Conservation (phyloP, 2,888 invertebrate genomes). For the Salpingus planirostris region DNA sequence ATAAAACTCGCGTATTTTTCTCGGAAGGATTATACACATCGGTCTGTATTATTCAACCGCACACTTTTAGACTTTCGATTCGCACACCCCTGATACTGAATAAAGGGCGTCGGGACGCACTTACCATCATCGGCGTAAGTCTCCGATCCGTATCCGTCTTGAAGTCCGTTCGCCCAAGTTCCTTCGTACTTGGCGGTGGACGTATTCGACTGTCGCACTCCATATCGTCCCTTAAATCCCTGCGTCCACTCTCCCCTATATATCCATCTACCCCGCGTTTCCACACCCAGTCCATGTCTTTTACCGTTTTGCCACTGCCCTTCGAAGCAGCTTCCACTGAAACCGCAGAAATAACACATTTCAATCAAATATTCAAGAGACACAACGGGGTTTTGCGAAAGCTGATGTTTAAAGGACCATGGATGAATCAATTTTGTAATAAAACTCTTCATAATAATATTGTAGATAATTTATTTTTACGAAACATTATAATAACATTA, state of each 20-base stretch:
- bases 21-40: no score
- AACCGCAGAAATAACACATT: slow-evolving; percentile 39
- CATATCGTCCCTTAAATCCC: slow-evolving; percentile 97
- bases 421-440: no score
- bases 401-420: no score
- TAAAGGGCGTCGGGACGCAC: slow-evolving; percentile 27
- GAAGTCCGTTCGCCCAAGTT: slow-evolving; percentile 97
- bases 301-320: slow-evolving; percentile 99
- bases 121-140: slow-evolving; percentile 99
- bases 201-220: slow-evolving; percentile 89
- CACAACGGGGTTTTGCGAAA: no score
- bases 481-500: no score
- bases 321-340: slow-evolving; percentile 89
- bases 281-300: slow-evolving; percentile 95
- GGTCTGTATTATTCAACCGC: no score
- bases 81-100: no score
- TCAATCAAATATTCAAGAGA: no score
- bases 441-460: no score
- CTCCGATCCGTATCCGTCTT: slow-evolving; percentile 99
- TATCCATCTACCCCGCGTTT: slow-evolving; percentile 92
- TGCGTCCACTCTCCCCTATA: slow-evolving; percentile 99
- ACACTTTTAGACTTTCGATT: no score
- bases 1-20: slow-evolving; percentile 1
- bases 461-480: no score
- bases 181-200: slow-evolving; percentile 96